Conservation (phyloP, 1,140 invertebrate genomes). For the Oryzaephilus surinamensis region DNA sequence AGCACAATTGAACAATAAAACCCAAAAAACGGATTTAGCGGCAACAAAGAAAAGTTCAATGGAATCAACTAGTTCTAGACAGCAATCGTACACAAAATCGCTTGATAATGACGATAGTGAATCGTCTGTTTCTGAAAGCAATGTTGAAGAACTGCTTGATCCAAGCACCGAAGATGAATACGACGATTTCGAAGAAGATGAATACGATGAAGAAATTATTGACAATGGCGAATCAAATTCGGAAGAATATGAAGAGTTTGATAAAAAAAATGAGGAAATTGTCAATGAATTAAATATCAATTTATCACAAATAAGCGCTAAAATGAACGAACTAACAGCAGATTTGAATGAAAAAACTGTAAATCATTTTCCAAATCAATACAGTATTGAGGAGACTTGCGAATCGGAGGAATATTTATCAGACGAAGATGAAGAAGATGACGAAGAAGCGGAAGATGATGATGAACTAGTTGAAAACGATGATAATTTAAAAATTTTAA, state of each 20-base stretch:
- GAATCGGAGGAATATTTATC: slow-evolving; percentile 25
- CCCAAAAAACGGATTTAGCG: slow-evolving; percentile 14
- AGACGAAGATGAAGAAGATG: slow-evolving; percentile 21
- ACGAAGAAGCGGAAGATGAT: slow-evolving; percentile 21
- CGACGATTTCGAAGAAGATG: slow-evolving; percentile 27
- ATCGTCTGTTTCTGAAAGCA: slow-evolving; percentile 37
- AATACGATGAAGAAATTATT: slow-evolving; percentile 20
- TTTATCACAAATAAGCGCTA: slow-evolving; percentile 18
- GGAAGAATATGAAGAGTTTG: slow-evolving; percentile 23
- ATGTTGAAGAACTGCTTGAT: slow-evolving; percentile 34
- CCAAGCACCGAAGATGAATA: slow-evolving; percentile 27
- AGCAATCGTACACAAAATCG: slow-evolving; percentile 34
- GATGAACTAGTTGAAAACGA: slow-evolving; percentile 27
- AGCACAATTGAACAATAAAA: slow-evolving; percentile 8
- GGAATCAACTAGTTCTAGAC: slow-evolving; percentile 34
- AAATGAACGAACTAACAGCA: slow-evolving; percentile 15
- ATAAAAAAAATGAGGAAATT: slow-evolving; percentile 15
- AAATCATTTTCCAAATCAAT: no score
- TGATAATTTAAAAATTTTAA: slow-evolving; percentile 21
- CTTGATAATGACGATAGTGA: slow-evolving; percentile 39
- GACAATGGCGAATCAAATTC: slow-evolving; percentile 19
- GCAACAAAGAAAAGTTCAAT: slow-evolving; percentile 26
- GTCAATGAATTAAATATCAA: slow-evolving; percentile 20
- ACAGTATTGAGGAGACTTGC: slow-evolving; percentile 29
- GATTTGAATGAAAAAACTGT: slow-evolving; percentile 11